Conservation (phyloP, 92 coral and sea anemone species). For the Scolanthus callimorphus region DNA sequence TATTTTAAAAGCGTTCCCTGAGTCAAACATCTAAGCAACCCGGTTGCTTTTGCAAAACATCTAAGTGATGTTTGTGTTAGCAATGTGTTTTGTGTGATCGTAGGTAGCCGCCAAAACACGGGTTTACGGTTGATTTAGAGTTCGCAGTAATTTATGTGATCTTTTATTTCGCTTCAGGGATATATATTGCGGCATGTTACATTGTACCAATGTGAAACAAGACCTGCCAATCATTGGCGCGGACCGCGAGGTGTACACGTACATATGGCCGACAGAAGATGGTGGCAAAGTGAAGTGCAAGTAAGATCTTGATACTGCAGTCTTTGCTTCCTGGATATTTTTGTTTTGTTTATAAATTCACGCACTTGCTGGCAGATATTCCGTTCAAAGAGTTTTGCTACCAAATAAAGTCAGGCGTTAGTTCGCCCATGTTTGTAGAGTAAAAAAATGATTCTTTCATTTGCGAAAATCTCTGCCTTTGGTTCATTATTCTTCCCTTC, state of each 20-base stretch:
- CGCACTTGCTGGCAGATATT: too few species aligned
- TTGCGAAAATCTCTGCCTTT: too few species aligned
- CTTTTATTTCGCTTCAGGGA: constrained; percentile 65
- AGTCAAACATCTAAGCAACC: too few species aligned
- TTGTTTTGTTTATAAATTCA: neutral
- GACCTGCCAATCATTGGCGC: constrained; percentile 62
- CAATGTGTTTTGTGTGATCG: neutral
- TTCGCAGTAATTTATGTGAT: neutral
- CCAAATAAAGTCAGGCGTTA: too few species aligned
- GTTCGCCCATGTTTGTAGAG: neutral
- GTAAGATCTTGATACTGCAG: constrained; percentile 7
- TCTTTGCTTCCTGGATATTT: neutral
- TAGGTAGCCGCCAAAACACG: neutral
- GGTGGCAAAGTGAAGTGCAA: constrained; percentile 32
- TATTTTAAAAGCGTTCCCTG: too few species aligned
- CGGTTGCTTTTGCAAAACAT: too few species aligned
- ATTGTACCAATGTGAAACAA: constrained; percentile 43
- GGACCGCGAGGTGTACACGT: constrained; percentile 14
- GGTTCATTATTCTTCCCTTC: too few species aligned
- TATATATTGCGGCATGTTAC: constrained; percentile 75
- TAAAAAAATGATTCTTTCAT: too few species aligned
- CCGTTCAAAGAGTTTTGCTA: too few species aligned
- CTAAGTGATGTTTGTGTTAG: too few species aligned
- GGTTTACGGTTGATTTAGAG: neutral
- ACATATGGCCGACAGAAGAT: constrained; percentile 4